Evolutionary conservation across 2,113 vertebrate species (phyloP).

Genomic region (Mus spicilegus): DNA sequence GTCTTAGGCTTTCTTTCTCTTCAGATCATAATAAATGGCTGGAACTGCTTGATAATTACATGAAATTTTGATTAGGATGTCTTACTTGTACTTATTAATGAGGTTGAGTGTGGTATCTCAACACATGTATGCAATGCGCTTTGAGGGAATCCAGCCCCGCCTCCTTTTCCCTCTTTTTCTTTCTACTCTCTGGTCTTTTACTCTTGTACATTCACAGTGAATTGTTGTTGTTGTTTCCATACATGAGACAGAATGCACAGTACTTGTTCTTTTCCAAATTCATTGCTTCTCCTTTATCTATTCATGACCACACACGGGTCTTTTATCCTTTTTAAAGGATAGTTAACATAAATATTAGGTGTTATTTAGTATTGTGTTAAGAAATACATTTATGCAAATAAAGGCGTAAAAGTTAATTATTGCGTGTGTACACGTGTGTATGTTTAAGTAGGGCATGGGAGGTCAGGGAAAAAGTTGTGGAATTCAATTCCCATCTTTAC

Average conservation of each 20-base stretch:
- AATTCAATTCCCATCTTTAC: too few relatives aligned
- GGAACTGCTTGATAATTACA: neutral
- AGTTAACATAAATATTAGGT: neutral
- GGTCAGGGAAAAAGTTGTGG: neutral
- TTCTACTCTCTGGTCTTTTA: neutral
- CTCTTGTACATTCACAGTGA: neutral
- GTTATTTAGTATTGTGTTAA: conserved; percentile 50
- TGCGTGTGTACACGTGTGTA: neutral
- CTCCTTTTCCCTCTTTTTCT: fast-evolving
- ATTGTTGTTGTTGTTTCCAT: neutral
- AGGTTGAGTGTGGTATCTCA: neutral
- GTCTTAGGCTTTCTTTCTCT: neutral
- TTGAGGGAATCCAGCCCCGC: neutral
- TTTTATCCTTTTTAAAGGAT: conserved; percentile 42
- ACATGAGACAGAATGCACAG: neutral
- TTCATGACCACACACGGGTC: neutral
- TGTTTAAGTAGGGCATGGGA: neutral
- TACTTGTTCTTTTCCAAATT: conserved; percentile 5
- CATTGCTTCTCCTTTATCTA: neutral
- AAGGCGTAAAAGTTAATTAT: neutral
- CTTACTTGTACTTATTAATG: neutral
- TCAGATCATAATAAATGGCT: neutral
- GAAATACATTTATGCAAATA: conserved; percentile 42
- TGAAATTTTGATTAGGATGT: neutral
- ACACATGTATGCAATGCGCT: neutral